These are phyloP conservation scores for Scortum barcoo DNA, from an alignment of 2,113 vertebrate species.

Conservation along the genomic window DNA sequence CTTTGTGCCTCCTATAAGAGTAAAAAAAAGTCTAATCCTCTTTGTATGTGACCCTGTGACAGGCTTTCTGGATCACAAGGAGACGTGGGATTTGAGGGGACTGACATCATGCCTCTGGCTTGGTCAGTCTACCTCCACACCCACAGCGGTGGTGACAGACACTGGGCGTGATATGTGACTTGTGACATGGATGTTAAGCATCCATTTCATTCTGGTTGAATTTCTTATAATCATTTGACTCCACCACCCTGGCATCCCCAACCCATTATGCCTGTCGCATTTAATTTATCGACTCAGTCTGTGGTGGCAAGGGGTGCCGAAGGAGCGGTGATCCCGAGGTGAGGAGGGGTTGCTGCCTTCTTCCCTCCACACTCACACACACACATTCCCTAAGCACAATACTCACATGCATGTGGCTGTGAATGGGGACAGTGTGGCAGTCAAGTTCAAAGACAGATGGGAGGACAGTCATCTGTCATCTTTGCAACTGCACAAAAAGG, in stretches of 20 bases:
- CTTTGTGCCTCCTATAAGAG: neutral
- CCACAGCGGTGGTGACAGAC: neutral
- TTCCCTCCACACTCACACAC: slow-evolving; percentile 6
- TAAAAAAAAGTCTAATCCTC: neutral
- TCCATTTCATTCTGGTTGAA: neutral
- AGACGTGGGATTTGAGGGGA: slow-evolving; percentile 11
- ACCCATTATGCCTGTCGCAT: slow-evolving; percentile 60
- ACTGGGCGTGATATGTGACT: neutral
- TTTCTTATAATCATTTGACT: slow-evolving; percentile 26
- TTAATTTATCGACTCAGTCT: slow-evolving; percentile 58
- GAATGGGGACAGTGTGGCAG: slow-evolving; percentile 59
- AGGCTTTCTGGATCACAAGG: slow-evolving; percentile 9
- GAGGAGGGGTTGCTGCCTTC: slow-evolving; percentile 27
- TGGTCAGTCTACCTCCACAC: neutral
- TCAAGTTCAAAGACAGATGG: slow-evolving; percentile 54
- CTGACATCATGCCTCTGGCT: slow-evolving; percentile 14
- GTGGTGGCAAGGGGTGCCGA: slow-evolving; percentile 19
- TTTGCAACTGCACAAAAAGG: slow-evolving; percentile 53
- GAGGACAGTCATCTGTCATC: slow-evolving; percentile 52
- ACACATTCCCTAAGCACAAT: slow-evolving; percentile 45
- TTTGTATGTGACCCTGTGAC: neutral
- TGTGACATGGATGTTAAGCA: slow-evolving; percentile 3
- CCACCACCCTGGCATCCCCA: slow-evolving; percentile 3
- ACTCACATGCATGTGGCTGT: slow-evolving; percentile 41
- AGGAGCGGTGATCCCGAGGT: slow-evolving; percentile 36